These are phyloP conservation scores for Anabacerthia variegaticeps DNA, from an alignment of 2,797 vertebrate species.

Conservation along the genomic window DNA sequence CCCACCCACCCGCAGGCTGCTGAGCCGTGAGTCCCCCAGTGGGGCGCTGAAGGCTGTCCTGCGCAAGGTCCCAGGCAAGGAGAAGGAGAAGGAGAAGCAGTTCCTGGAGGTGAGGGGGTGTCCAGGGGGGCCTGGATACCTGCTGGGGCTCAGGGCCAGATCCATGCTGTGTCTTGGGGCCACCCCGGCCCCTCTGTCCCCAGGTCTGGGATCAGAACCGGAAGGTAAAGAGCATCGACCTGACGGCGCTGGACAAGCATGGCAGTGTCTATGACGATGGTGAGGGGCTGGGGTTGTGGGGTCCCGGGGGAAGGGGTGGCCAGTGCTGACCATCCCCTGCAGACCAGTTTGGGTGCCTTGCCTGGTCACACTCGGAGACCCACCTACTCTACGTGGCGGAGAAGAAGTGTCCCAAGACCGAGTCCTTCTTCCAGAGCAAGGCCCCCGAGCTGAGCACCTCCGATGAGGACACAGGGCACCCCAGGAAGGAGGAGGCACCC, in stretches of 20 bases:
- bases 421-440: constrained; percentile 91
- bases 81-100: constrained; percentile 89
- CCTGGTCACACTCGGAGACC: constrained; percentile 97
- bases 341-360: constrained; percentile 95
- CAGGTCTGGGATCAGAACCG: constrained; percentile 96
- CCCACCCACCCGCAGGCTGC: constrained; percentile 75
- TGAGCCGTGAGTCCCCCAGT: constrained; percentile 91
- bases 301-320: not conserved
- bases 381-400: constrained; percentile 97
- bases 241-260: constrained; percentile 91
- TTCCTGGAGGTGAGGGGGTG: constrained; percentile 86
- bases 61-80: constrained; percentile 83
- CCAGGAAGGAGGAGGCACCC: constrained; percentile 73
- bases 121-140: not conserved
- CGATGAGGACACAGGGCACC: constrained; percentile 71
- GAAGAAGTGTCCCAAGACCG: constrained; percentile 89
- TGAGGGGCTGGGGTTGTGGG: constrained; percentile 51
- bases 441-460: constrained; percentile 75
- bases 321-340: not conserved
- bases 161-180: rapidly evolving
- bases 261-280: constrained; percentile 92
- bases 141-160: rapidly evolving
- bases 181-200: not conserved
- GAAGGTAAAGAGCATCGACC: constrained; percentile 92
- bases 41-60: constrained; percentile 92